These are phyloP conservation scores for Plectrocnemia conspersa DNA, from an alignment of 1,140 invertebrate genomes.

Conservation along the genomic window DNA sequence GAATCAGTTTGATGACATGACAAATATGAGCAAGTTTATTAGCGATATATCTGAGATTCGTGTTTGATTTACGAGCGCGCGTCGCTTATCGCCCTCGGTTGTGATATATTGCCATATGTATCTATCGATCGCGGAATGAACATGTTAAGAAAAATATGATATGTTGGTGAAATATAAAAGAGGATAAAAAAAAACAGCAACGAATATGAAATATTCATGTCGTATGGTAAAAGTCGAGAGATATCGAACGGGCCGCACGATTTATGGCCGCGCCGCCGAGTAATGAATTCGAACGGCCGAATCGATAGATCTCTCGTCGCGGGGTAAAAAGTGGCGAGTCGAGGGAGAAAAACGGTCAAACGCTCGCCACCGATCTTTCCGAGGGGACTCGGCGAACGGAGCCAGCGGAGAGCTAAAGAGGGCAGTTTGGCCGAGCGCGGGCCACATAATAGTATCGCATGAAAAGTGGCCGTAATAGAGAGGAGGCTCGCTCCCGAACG, in stretches of 20 bases:
- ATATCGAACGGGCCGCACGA: neutral
- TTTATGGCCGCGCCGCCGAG: neutral
- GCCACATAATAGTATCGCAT: slow-evolving; percentile 22
- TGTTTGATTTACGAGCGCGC: too few species aligned
- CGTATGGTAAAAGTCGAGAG: neutral
- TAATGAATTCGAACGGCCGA: slow-evolving; percentile 4
- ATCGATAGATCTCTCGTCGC: neutral
- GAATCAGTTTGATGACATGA: too few species aligned
- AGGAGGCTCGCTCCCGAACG: slow-evolving; percentile 14
- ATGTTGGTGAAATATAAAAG: too few species aligned
- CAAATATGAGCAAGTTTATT: too few species aligned
- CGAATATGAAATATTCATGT: neutral
- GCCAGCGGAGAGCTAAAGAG: too few species aligned
- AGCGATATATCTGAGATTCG: too few species aligned
- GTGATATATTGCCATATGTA: too few species aligned
- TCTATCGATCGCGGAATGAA: neutral
- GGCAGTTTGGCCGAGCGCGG: slow-evolving; percentile 12
- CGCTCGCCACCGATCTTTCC: too few species aligned
- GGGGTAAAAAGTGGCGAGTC: too few species aligned
- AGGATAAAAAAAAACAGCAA: neutral
- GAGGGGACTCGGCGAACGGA: too few species aligned
- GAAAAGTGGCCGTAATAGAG: slow-evolving; percentile 24
- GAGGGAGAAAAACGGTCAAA: too few species aligned
- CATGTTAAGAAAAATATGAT: neutral
- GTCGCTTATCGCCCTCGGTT: too few species aligned